phyloP scores from a whole-genome alignment of 2,113 vertebrate genomes.

The Hippocampus mohnikei region DNA sequence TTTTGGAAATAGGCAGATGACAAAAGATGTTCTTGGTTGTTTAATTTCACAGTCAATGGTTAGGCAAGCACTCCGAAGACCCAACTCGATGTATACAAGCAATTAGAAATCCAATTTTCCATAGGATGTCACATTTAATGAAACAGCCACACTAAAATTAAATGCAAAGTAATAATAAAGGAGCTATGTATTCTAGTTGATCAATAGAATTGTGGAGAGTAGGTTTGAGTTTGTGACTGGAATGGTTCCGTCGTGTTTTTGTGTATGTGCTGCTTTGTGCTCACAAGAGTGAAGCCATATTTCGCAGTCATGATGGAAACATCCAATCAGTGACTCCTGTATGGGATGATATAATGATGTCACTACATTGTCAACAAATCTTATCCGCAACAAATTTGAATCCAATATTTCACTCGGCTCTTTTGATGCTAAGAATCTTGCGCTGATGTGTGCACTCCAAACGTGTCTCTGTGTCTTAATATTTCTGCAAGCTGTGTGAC shows the following conservation, averaged over 20 bases:
- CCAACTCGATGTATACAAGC: not conserved
- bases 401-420: not conserved
- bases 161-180: not conserved
- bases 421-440: not conserved
- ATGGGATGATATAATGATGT: not conserved
- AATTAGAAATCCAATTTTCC: not conserved
- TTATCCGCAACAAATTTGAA: not conserved
- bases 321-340: not conserved
- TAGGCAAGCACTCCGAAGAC: not conserved
- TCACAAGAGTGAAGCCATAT: not conserved
- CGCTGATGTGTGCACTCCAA: not conserved
- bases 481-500: not conserved
- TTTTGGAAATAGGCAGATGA: not conserved
- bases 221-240: not conserved
- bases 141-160: not conserved
- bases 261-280: not conserved
- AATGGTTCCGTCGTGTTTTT: not conserved
- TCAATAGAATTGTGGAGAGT: not conserved
- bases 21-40: not conserved
- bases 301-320: not conserved
- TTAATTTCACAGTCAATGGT: not conserved
- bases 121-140: not conserved
- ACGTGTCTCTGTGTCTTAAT: not conserved
- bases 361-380: too few relatives aligned
- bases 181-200: not conserved